phyloP scores from a whole-genome alignment of 2,797 vertebrate species.

The Tapera naevia region DNA sequence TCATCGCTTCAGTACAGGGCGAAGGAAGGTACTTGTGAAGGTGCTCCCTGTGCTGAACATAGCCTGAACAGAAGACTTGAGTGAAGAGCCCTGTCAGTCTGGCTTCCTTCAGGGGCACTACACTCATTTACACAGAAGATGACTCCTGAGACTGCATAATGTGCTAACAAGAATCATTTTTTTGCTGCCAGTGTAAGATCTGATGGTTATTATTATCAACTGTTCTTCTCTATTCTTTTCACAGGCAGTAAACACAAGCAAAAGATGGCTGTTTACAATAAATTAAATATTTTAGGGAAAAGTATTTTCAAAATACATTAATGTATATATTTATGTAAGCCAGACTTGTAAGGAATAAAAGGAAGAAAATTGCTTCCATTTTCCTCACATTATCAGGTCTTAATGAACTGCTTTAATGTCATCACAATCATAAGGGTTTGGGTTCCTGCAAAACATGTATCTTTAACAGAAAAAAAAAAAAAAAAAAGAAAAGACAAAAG shows the following conservation, averaged over 20 bases:
- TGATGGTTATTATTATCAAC: neutral
- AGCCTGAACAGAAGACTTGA: neutral
- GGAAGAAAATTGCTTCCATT: neutral
- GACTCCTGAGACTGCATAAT: neutral
- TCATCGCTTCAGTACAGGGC: neutral
- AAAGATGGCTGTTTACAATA: neutral
- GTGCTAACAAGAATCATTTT: neutral
- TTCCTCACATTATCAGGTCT: neutral
- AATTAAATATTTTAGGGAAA: neutral
- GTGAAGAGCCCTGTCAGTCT: neutral
- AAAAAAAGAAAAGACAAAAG: neutral
- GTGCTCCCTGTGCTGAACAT: neutral
- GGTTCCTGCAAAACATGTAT: neutral
- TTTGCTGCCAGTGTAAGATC: neutral
- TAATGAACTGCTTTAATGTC: neutral
- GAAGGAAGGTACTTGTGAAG: neutral
- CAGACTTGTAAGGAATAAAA: neutral
- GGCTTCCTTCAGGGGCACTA: neutral
- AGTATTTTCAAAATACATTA: neutral
- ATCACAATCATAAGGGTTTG: neutral
- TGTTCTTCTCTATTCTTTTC: neutral
- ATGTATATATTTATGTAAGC: neutral
- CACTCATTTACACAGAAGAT: neutral
- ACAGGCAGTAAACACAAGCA: neutral
- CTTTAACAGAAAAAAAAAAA: neutral